A percentile compares a stretch with the other conserved stretches of the same genome.
phyloP scores from a whole-genome alignment of 1,140 invertebrate species.

The Manduca sexta region DNA sequence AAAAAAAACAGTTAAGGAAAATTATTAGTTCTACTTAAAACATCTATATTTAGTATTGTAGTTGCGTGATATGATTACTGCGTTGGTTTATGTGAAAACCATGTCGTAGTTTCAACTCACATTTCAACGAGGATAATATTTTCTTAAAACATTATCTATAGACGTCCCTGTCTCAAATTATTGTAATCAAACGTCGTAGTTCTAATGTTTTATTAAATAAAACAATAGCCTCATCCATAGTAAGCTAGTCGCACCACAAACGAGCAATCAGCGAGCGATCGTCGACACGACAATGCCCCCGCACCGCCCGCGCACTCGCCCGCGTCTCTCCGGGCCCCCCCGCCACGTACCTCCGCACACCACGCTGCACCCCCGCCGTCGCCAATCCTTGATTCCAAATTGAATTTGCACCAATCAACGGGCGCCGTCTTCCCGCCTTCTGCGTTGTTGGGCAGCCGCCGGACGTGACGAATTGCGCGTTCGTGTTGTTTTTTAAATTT shows the following conservation, averaged over 20 bases:
- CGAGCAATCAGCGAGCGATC: slow-evolving; percentile 70
- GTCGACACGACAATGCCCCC: slow-evolving; percentile 66
- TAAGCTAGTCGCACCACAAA: slow-evolving; percentile 51
- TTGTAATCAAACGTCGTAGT: background rate
- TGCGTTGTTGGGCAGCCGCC: slow-evolving; percentile 34
- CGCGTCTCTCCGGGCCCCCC: background rate
- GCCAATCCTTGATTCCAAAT: slow-evolving; percentile 56
- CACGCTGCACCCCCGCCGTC: slow-evolving; percentile 8
- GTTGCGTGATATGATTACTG: too few species aligned
- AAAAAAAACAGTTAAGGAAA: too few species aligned
- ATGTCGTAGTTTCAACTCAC: too few species aligned
- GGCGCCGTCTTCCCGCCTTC: slow-evolving; percentile 64
- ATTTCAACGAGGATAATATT: too few species aligned
- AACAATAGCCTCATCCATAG: slow-evolving; percentile 27
- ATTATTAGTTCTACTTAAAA: too few species aligned
- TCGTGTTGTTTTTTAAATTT: slow-evolving; percentile 25
- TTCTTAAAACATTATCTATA: too few species aligned
- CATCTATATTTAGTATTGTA: too few species aligned
- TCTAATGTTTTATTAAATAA: background rate
- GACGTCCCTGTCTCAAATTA: too few species aligned
- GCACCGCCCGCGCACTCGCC: background rate
- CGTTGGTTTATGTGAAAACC: too few species aligned
- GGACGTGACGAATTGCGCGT: slow-evolving; percentile 38
- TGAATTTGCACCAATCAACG: slow-evolving; percentile 71
- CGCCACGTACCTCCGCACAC: slow-evolving; percentile 6